Conservation (phyloP, 2,797 vertebrate species). For the Vultur gryphus region DNA sequence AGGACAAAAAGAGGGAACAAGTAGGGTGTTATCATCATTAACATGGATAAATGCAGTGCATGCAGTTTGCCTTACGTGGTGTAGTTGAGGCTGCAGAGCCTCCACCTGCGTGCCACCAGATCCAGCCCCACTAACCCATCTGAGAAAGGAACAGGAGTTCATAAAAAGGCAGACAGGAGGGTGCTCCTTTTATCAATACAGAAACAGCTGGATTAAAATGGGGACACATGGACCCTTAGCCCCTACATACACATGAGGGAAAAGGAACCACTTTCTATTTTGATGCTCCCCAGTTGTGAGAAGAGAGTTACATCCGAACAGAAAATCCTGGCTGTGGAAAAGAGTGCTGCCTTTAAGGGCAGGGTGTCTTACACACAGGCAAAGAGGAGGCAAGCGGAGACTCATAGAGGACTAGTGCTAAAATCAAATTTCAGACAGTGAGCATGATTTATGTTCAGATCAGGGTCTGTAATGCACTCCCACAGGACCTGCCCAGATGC, state of each 20-base stretch:
- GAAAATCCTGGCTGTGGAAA: not conserved
- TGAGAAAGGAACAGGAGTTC: not conserved
- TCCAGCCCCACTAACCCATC: not conserved
- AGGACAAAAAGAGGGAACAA: not conserved
- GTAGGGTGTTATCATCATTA: not conserved
- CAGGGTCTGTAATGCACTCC: not conserved
- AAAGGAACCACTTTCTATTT: not conserved
- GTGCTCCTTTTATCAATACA: not conserved
- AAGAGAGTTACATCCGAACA: not conserved
- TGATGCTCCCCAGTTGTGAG: not conserved
- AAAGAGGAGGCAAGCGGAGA: not conserved
- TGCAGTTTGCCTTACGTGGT: not conserved
- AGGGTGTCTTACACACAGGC: not conserved
- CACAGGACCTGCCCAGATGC: not conserved
- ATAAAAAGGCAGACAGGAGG: not conserved
- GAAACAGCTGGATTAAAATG: not conserved
- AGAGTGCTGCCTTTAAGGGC: not conserved
- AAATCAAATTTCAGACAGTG: not conserved
- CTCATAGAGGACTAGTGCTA: not conserved
- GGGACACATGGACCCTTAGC: not conserved
- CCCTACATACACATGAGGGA: not conserved
- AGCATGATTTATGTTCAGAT: not conserved
- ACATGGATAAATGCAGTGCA: rapidly evolving
- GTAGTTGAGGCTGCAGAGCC: not conserved
- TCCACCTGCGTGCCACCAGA: not conserved